Evolutionary conservation across 2,888 invertebrate genomes (phyloP).

Genomic region (Hipparchia sbordonii): DNA sequence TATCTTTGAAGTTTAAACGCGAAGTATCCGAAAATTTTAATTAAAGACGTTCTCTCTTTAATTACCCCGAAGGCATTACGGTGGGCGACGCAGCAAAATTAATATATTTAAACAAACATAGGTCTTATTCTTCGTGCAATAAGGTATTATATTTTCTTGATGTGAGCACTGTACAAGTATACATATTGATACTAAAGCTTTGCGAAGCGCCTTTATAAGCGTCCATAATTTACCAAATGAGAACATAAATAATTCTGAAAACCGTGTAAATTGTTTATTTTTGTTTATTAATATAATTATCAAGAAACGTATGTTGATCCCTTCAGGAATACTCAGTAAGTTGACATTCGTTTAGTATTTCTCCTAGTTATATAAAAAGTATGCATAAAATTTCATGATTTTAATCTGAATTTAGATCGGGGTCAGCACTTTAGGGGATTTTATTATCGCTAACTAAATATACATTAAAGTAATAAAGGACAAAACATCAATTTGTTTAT

Average conservation of each 20-base stretch:
- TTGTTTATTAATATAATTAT: slow-evolving; percentile 20
- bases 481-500: too few species aligned
- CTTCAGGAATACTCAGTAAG: not conserved
- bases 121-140: slow-evolving; percentile 18
- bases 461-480: too few species aligned
- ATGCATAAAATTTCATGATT: too few species aligned
- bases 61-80: slow-evolving; percentile 42
- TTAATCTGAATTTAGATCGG: too few species aligned
- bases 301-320: not conserved
- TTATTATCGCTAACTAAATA: too few species aligned
- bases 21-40: slow-evolving; percentile 45
- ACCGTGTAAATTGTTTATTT: slow-evolving; percentile 31
- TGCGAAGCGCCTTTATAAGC: slow-evolving; percentile 35
- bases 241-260: slow-evolving; percentile 34
- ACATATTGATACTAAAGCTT: slow-evolving; percentile 15
- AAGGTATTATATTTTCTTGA: not conserved
- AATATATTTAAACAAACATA: slow-evolving; percentile 7
- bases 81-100: slow-evolving; percentile 13
- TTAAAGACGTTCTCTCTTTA: slow-evolving; percentile 44
- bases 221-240: slow-evolving; percentile 38
- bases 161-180: slow-evolving; percentile 6
- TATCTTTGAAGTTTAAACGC: slow-evolving; percentile 39
- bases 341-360: not conserved
- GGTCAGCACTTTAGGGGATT: not conserved
- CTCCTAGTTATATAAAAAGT: not conserved